phyloP scores from a whole-genome alignment of 2,113 vertebrate species.

The Hyaena hyaena region DNA sequence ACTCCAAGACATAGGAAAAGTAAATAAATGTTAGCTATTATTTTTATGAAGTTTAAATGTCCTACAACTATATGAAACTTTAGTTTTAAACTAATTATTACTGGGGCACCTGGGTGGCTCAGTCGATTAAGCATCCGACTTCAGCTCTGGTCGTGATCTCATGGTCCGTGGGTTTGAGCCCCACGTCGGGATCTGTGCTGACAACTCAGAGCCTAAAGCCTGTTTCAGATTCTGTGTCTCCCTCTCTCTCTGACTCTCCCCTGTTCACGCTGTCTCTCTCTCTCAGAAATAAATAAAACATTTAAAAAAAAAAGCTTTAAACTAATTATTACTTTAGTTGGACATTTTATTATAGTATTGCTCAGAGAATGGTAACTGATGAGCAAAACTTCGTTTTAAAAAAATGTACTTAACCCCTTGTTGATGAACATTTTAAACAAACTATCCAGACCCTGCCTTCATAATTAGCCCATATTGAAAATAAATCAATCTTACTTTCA shows the following conservation, averaged over 20 bases:
- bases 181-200: too few relatives aligned
- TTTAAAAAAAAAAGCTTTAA: not conserved
- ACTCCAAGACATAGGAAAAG: not conserved
- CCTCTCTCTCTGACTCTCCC: too few relatives aligned
- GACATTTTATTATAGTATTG: not conserved
- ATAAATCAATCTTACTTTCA: not conserved
- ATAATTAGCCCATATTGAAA: slow-evolving; percentile 2
- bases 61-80: not conserved
- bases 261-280: too few relatives aligned
- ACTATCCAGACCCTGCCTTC: not conserved
- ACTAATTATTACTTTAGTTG: not conserved
- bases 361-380: not conserved
- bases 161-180: too few relatives aligned
- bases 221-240: too few relatives aligned
- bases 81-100: not conserved
- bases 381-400: not conserved
- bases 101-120: not conserved
- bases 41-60: slow-evolving; percentile 26
- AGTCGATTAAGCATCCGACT: too few relatives aligned
- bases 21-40: not conserved
- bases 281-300: too few relatives aligned
- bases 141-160: too few relatives aligned
- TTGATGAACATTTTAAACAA: slow-evolving; percentile 9
- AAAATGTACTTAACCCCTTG: not conserved
- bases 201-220: too few relatives aligned